Evolutionary conservation across 2,113 vertebrate genomes (phyloP).

Genomic region (Peucedramus taeniatus): DNA sequence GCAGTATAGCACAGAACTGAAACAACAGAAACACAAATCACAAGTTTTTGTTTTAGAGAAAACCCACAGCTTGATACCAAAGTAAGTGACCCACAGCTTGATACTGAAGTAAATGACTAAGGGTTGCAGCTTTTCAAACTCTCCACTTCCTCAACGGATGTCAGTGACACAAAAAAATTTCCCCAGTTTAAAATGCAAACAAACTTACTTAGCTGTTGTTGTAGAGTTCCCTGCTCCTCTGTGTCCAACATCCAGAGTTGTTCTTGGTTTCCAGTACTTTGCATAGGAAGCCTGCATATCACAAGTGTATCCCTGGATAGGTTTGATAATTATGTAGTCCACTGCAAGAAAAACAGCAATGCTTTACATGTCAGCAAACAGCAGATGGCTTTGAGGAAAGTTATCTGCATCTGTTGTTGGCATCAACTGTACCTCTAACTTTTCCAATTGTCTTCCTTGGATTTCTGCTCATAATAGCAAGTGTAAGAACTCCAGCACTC

Average conservation of each 20-base stretch:
- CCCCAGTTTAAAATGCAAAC: not conserved
- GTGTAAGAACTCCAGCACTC: slow-evolving; percentile 83
- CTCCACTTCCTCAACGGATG: not conserved
- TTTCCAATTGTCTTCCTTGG: slow-evolving; percentile 92
- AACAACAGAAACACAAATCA: not conserved
- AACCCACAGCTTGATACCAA: not conserved
- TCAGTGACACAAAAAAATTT: not conserved
- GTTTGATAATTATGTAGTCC: slow-evolving; percentile 93
- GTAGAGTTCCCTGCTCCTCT: slow-evolving; percentile 91
- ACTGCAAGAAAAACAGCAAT: slow-evolving; percentile 70
- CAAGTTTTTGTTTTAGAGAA: not conserved
- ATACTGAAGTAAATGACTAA: not conserved
- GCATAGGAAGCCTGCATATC: slow-evolving; percentile 88
- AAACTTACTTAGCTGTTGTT: slow-evolving; percentile 81
- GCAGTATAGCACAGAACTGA: not conserved
- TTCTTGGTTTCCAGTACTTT: slow-evolving; percentile 92
- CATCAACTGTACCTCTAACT: slow-evolving; percentile 84
- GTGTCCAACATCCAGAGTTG: slow-evolving; percentile 89
- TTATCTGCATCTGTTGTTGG: not conserved
- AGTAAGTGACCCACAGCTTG: not conserved
- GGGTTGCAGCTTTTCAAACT: not conserved
- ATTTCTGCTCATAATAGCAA: slow-evolving; percentile 94
- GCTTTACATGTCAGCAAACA: not conserved
- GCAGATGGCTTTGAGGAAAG: not conserved
- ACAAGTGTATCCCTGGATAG: slow-evolving; percentile 81